Evolutionary conservation across 2,888 invertebrate genomes (phyloP), one percentile per base, ranked within the genome.

Genomic region (Bellardia bayeri): DNA sequence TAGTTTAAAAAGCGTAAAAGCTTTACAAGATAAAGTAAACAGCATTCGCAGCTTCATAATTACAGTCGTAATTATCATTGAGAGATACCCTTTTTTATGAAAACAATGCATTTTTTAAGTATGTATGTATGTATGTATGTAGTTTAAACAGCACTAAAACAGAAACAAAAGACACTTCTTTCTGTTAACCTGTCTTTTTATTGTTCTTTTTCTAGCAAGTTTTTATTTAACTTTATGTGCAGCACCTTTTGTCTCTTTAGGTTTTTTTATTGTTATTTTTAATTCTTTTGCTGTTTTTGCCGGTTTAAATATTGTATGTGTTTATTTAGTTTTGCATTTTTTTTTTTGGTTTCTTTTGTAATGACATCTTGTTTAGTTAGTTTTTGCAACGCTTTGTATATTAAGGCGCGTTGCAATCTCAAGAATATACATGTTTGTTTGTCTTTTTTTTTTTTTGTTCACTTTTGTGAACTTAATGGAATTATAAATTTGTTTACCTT

Each of bases 401-500:
- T 16, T 13, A 66, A 82, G 64, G 58, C 6, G 61, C 71, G 23
- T 58, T 75, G n/a, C 74, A 68, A 80, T 75, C 51, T 75, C n/a
- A 80, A 56, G 69, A 85, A 80, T 56, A 40, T 51, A 37, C n/a
- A n/a, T n/a, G n/a, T 72, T 71, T 69, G 16, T 63, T 42, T 51
- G 3, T 58, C 58, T 79, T 56, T 63, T 40, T 61, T 11, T 33
- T 33, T 54, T 51, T 68, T 68, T 58, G 30, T 54, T 37, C 37
- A 37, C 37, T 16, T 69, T 54, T 71, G 37, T 23, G 3, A 78
- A 37, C 14, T 83, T 78, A 83, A 83, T 83, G 78, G 83, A 83
- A 83, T 83, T 83, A 72, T 72, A 78, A 83, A 78, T 83, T 71
- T 83, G 64, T 78, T 78, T 83, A 71, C 45, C 37, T 76, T 72